These are phyloP conservation scores for Trachymyrmex septentrionalis DNA, from an alignment of 1,140 invertebrate genomes.

Conservation along the genomic window DNA sequence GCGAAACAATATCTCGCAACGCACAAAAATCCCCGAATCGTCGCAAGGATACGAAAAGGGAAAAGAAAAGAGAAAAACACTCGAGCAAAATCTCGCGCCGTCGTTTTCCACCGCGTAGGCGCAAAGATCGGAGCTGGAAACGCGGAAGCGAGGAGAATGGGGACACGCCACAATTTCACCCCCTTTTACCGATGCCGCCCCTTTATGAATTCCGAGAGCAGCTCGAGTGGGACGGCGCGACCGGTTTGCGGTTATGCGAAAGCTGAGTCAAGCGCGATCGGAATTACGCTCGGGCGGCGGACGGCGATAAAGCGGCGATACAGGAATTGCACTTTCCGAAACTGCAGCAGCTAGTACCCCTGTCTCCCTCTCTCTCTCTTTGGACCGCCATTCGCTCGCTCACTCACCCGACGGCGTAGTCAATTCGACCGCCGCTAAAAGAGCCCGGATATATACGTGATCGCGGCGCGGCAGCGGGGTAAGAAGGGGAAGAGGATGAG, in stretches of 20 bases:
- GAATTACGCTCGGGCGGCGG: slow-evolving; percentile 74
- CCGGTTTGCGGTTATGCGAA: slow-evolving; percentile 76
- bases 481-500: background rate
- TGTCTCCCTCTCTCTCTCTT: background rate
- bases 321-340: slow-evolving; percentile 77
- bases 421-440: slow-evolving; percentile 67
- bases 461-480: slow-evolving; percentile 39
- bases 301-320: slow-evolving; percentile 76
- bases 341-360: slow-evolving; percentile 58
- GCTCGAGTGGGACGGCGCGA: slow-evolving; percentile 62
- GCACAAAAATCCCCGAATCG: background rate
- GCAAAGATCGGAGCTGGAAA: background rate
- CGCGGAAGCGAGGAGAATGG: slow-evolving; percentile 8
- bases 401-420: slow-evolving; percentile 41
- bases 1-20: background rate
- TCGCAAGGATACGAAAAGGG: background rate
- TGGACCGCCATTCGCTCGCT: slow-evolving; percentile 4
- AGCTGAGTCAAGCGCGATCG: slow-evolving; percentile 80
- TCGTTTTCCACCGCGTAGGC: slow-evolving; percentile 10
- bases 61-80: background rate
- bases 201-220: slow-evolving; percentile 76
- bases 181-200: slow-evolving; percentile 59
- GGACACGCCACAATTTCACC: slow-evolving; percentile 67
- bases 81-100: background rate
- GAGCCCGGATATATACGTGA: slow-evolving; percentile 71